Conservation (phyloP, 1,140 invertebrate species). For the Polyergus mexicanus region DNA sequence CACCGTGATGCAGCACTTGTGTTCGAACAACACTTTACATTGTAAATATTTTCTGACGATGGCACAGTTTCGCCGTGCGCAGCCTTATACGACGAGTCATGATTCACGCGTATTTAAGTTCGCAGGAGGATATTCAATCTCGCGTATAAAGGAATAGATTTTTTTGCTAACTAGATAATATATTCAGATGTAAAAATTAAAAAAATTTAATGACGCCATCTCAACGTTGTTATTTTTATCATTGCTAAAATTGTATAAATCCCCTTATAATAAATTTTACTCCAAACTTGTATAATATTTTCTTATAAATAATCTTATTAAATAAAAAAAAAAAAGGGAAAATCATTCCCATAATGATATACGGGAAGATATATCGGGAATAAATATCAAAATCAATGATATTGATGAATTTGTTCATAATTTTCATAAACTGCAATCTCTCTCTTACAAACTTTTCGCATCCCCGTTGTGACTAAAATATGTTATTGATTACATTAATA, state of each 20-base stretch:
- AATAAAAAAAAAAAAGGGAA: neutral
- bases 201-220: neutral
- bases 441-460: neutral
- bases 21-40: conserved; percentile 24
- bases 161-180: neutral
- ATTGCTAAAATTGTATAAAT: neutral
- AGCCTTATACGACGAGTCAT: neutral
- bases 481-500: neutral
- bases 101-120: neutral
- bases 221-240: neutral
- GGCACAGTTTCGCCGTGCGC: neutral
- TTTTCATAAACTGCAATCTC: neutral
- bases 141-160: neutral
- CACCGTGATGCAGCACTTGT: conserved; percentile 23
- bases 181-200: neutral
- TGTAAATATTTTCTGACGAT: conserved; percentile 30
- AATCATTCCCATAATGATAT: too few relatives aligned
- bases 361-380: too few relatives aligned
- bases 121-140: neutral
- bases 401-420: neutral
- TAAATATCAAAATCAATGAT: neutral
- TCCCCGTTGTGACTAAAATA: neutral
- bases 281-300: neutral
- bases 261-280: neutral
- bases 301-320: too few relatives aligned